phyloP scores from a whole-genome alignment of 2,113 vertebrate genomes.

The Plectropomus leopardus region DNA sequence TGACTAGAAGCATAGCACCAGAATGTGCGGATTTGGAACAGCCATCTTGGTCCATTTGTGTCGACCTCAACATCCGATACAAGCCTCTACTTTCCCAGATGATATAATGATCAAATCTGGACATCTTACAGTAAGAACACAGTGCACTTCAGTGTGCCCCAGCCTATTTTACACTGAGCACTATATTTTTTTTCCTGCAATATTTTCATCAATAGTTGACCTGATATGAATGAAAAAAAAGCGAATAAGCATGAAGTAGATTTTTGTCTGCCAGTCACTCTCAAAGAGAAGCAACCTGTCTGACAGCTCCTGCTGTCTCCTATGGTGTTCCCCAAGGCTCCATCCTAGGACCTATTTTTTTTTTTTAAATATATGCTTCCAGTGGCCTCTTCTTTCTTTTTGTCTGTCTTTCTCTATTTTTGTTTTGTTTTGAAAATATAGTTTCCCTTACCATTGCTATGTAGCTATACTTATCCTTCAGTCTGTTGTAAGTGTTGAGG shows the following conservation, averaged over 20 bases:
- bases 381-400: not conserved
- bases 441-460: not conserved
- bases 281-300: not conserved
- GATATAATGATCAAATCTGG: conserved; percentile 32
- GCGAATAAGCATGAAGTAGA: not conserved
- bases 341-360: not conserved
- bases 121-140: conserved; percentile 8
- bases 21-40: conserved; percentile 46
- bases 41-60: conserved; percentile 25
- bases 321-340: conserved; percentile 4
- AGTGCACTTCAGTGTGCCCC: conserved; percentile 1
- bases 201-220: conserved; percentile 34
- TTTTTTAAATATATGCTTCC: not conserved
- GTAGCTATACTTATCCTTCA: not conserved
- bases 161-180: conserved; percentile 1
- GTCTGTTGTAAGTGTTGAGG: not conserved
- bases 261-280: not conserved
- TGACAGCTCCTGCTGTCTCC: not conserved
- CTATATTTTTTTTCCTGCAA: conserved; percentile 44
- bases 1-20: conserved; percentile 27
- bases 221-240: conserved; percentile 1
- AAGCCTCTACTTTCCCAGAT: conserved; percentile 27
- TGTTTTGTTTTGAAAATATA: not conserved
- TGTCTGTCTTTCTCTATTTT: not conserved
- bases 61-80: conserved; percentile 29